Evolutionary conservation across 2,113 vertebrate genomes (phyloP).

Genomic region (Bombycilla garrulus): DNA sequence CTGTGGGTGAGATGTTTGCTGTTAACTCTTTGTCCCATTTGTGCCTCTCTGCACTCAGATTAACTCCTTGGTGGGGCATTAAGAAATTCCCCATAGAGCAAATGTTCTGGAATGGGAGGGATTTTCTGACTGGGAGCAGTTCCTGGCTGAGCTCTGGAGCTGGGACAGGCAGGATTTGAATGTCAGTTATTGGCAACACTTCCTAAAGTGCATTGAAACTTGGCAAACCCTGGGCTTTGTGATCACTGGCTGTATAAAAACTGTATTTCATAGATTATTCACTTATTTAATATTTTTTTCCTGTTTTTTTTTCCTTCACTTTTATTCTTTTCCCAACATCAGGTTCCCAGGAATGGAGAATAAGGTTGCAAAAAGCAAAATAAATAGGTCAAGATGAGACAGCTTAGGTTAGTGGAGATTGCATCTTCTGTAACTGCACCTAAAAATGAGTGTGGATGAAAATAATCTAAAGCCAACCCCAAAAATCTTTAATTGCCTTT

Average conservation of each 20-base stretch:
- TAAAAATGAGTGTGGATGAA: not conserved
- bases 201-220: not conserved
- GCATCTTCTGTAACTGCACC: not conserved
- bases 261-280: not conserved
- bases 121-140: not conserved
- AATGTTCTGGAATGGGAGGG: not conserved
- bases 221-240: not conserved
- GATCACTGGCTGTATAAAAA: not conserved
- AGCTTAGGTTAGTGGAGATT: not conserved
- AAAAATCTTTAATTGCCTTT: not conserved
- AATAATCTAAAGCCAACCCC: not conserved
- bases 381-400: not conserved
- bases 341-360: not conserved
- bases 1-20: not conserved
- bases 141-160: not conserved
- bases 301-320: fast-evolving
- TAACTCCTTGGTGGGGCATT: not conserved
- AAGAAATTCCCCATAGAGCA: not conserved
- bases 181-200: not conserved
- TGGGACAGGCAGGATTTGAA: not conserved
- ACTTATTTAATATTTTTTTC: fast-evolving
- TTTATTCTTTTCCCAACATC: not conserved
- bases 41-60: not conserved
- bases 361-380: not conserved
- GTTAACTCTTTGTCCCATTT: not conserved